A percentile compares a stretch with the other conserved stretches of the same genome.
phyloP scores from a whole-genome alignment of 2,888 invertebrate species.

The Chironomus riparius region DNA sequence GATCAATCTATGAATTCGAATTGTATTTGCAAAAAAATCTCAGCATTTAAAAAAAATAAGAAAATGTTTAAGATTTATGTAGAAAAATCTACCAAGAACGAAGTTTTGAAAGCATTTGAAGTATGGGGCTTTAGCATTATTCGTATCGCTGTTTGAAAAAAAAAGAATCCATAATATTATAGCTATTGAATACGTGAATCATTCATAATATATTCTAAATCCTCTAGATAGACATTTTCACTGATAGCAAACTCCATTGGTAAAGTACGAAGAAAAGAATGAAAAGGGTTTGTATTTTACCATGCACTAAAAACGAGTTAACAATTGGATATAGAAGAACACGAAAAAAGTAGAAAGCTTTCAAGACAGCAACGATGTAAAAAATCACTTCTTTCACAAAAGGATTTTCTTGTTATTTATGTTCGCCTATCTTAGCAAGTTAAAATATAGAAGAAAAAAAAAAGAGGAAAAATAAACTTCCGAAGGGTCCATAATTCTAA shows the following conservation, averaged over 20 bases:
- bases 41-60: too few species aligned
- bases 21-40: too few species aligned
- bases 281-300: neutral
- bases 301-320: neutral
- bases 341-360: conserved; percentile 2
- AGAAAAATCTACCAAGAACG: too few species aligned
- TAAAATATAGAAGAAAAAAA: neutral
- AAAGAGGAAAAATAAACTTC: neutral
- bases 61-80: too few species aligned
- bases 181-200: neutral
- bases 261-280: neutral
- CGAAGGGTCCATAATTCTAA: conserved; percentile 7
- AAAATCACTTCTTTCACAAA: conserved; percentile 16
- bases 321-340: neutral
- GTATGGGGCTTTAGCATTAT: too few species aligned
- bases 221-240: neutral
- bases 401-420: conserved; percentile 22
- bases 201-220: neutral
- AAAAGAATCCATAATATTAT: neutral
- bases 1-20: too few species aligned
- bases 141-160: too few species aligned
- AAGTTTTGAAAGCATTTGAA: too few species aligned
- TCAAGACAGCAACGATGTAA: conserved; percentile 6
- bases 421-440: neutral
- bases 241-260: neutral